A percentile compares a stretch with the other conserved stretches of the same genome.
phyloP scores from a whole-genome alignment of 2,113 vertebrate genomes.

The Progne subis region DNA sequence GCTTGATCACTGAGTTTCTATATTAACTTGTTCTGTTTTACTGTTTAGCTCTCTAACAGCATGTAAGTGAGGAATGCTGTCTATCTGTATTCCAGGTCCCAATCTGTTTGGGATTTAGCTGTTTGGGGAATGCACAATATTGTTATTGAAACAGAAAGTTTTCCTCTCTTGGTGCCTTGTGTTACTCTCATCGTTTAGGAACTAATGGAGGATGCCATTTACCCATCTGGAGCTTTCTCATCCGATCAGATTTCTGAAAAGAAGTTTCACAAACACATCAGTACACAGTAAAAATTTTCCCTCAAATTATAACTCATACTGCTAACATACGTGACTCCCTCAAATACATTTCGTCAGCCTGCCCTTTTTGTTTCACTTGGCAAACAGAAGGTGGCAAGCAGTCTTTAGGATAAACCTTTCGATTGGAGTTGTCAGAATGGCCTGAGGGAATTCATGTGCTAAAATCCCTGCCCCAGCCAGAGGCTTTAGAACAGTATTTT shows the following conservation, averaged over 20 bases:
- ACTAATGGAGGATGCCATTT: background rate
- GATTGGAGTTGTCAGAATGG: conserved; percentile 19
- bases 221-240: conserved; percentile 2
- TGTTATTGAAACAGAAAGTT: background rate
- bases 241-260: background rate
- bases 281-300: background rate
- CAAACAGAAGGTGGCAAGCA: background rate
- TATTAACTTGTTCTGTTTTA: background rate
- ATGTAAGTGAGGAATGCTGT: background rate
- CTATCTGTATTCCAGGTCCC: background rate
- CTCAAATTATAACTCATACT: background rate
- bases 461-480: conserved; percentile 19
- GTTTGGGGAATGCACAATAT: background rate
- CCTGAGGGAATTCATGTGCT: conserved; percentile 40
- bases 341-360: background rate
- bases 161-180: background rate
- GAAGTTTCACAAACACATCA: background rate
- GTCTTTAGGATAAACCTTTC: conserved; percentile 1
- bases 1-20: background rate
- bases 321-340: background rate
- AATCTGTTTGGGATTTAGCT: background rate
- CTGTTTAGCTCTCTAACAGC: background rate
- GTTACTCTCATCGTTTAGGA: background rate
- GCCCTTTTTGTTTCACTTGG: conserved; percentile 33
- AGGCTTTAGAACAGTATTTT: conserved; percentile 23